Evolutionary conservation across 2,888 invertebrate species (phyloP).

Genomic region (Abrostola triplasia): DNA sequence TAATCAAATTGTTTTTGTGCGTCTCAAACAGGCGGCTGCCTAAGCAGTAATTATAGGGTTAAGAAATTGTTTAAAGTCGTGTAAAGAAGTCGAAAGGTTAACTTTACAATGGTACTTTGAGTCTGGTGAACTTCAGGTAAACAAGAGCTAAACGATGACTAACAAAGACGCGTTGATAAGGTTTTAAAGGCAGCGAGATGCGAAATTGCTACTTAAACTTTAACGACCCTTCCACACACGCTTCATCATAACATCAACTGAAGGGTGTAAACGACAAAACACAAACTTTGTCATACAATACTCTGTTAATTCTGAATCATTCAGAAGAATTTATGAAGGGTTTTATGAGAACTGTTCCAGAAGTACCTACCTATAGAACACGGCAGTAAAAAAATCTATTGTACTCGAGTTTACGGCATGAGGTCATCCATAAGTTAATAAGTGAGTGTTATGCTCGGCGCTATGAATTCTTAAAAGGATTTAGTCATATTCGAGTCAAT

Average conservation of each 20-base stretch:
- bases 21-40: slow-evolving; percentile 16
- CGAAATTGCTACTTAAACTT: slow-evolving; percentile 74
- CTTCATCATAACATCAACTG: slow-evolving; percentile 43
- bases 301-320: slow-evolving; percentile 61
- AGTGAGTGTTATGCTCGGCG: slow-evolving; percentile 61
- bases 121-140: slow-evolving; percentile 45
- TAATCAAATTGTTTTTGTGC: slow-evolving; percentile 47
- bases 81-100: slow-evolving; percentile 19
- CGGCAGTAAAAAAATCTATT: slow-evolving; percentile 50
- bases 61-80: slow-evolving; percentile 2
- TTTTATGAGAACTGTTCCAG: slow-evolving; percentile 22
- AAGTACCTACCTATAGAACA: slow-evolving; percentile 2
- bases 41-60: slow-evolving; percentile 17
- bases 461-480: slow-evolving; percentile 81
- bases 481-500: slow-evolving; percentile 80
- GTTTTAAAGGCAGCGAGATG: slow-evolving; percentile 62
- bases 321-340: slow-evolving; percentile 45
- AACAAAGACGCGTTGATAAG: slow-evolving; percentile 67
- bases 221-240: slow-evolving; percentile 65
- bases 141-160: slow-evolving; percentile 49
- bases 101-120: slow-evolving; percentile 28
- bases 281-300: slow-evolving; percentile 36
- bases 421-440: slow-evolving; percentile 75
- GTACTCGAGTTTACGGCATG: slow-evolving; percentile 54
- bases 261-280: slow-evolving; percentile 8